phyloP scores from a whole-genome alignment of 2,888 invertebrate species.

The Sarcophaga caerulescens region DNA sequence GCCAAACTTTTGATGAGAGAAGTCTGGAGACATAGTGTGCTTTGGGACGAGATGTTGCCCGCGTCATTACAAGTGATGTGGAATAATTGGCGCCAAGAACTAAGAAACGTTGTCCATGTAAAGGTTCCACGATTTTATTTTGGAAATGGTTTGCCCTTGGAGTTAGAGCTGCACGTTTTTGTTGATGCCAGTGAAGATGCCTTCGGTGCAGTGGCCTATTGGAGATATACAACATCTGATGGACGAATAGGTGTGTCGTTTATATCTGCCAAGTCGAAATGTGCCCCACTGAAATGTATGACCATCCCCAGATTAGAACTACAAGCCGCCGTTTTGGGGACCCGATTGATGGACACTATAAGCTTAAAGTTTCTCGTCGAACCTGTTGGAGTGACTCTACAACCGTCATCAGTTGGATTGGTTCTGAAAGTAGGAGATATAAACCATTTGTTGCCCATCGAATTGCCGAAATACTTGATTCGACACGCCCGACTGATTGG shows the following conservation, averaged over 20 bases:
- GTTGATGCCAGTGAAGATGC: background rate
- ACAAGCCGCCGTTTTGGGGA: constrained; percentile 29
- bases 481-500: constrained; percentile 47
- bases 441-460: constrained; percentile 46
- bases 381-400: constrained; percentile 51
- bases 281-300: constrained; percentile 17
- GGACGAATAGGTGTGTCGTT: background rate
- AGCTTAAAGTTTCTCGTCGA: constrained; percentile 18
- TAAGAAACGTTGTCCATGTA: background rate
- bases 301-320: constrained; percentile 25
- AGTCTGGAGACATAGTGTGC: background rate
- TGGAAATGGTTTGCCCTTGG: too few species aligned
- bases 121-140: too few species aligned
- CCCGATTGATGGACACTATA: background rate
- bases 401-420: constrained; percentile 67
- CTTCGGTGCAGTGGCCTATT: background rate
- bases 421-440: constrained; percentile 66
- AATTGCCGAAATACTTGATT: constrained; percentile 48
- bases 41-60: background rate
- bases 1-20: constrained; percentile 3
- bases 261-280: constrained; percentile 19
- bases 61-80: too few species aligned
- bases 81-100: too few species aligned
- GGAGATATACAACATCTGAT: too few species aligned
- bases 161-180: too few species aligned